phyloP scores from a whole-genome alignment of 2,113 vertebrate genomes.

The Alces alces region DNA sequence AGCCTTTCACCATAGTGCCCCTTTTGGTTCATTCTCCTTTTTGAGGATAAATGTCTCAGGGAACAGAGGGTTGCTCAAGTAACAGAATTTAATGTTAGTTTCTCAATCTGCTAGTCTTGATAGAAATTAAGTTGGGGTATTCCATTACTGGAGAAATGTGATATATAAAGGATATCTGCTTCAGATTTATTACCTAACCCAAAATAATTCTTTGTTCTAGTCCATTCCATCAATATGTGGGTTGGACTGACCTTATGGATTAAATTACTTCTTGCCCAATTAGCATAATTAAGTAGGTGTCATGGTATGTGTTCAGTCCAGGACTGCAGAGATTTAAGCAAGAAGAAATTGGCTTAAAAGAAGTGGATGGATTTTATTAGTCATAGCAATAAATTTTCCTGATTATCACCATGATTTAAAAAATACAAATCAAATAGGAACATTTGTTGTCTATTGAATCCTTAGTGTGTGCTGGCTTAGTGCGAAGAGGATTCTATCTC shows the following conservation, averaged over 20 bases:
- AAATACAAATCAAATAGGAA: not conserved
- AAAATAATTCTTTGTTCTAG: not conserved
- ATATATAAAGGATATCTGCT: not conserved
- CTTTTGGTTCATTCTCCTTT: not conserved
- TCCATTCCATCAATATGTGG: not conserved
- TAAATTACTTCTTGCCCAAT: not conserved
- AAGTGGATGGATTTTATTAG: not conserved
- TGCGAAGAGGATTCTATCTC: not conserved
- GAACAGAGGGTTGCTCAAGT: not conserved
- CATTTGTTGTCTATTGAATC: not conserved
- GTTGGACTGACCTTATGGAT: not conserved
- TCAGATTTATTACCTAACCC: not conserved
- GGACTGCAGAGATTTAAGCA: not conserved
- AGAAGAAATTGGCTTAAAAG: not conserved
- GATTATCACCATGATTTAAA: not conserved
- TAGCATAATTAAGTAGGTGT: not conserved
- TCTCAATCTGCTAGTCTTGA: not conserved
- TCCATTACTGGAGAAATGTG: not conserved
- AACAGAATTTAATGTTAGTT: not conserved
- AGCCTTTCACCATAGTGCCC: rapidly evolving
- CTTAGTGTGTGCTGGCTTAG: not conserved
- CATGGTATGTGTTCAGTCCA: not conserved
- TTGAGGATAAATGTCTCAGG: not conserved
- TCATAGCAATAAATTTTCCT: not conserved
- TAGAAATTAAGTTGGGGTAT: not conserved